Base-by-base conservation (phyloP, 2,113 vertebrate species). In the Ceyx cyanopectus region DNA sequence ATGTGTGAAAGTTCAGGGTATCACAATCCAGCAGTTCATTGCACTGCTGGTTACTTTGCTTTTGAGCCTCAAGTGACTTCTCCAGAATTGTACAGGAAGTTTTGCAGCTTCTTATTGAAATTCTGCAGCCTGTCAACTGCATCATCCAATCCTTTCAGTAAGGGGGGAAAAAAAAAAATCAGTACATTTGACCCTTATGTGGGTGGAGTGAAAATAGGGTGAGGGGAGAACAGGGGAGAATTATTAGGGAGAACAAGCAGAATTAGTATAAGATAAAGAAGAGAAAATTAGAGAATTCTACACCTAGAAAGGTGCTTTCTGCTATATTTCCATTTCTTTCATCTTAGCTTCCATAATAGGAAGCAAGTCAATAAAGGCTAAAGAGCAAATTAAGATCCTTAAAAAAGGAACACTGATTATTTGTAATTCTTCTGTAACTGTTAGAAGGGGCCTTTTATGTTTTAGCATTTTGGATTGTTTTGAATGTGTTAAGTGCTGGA, bases 1-100 rank as follows among this genome's bases (percentile, higher is more conserved):
- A 21, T 78, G 56, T 91, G 89, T 85, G 84, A 92, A 82, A 89
- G 93, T 84, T 95, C 91, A 91, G 45, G 45, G 6, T 89, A 60
- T 60, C 69, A 43, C 83, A 84, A 5, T 78, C 45, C 58, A 79
- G 70, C 53, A 50, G 77, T 83, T 88, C 17, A 16, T 26, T 94
- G 81, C 41, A 18, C 50, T 61, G 34, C 45, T 58, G 50, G 8
- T n/a, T 83, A 12, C 41, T 85, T 63, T 45, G 75, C 45, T 65
- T 73, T 62, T 69, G 30, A 91, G 37, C 46, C 61, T 77, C 32
- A 5, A 56, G 23, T 41, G 40, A 66, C 46, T 83, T 75, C 58
- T 76, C 66, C 32, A 30, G 46, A 61, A 2, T 11, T 60, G 14
- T 50, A 32, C 26, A 23, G 54, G 20, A 61, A 27, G 11, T 69